These are phyloP conservation scores for Cuniculus paca DNA, from an alignment of 2,797 vertebrate genomes.

Conservation along the genomic window DNA sequence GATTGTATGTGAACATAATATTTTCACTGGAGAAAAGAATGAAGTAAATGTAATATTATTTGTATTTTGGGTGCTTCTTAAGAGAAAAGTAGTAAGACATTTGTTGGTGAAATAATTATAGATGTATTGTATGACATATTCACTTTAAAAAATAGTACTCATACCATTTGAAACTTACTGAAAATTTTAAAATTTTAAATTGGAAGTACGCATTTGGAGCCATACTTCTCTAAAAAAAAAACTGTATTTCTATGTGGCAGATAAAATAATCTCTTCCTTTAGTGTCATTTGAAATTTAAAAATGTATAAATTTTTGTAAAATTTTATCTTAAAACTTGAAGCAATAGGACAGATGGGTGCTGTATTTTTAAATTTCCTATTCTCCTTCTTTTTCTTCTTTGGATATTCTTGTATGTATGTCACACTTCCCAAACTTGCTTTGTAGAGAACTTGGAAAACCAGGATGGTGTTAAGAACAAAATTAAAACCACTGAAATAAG, in stretches of 20 bases:
- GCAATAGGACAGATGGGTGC: not conserved
- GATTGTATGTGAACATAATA: conserved; percentile 1
- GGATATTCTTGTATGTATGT: conserved; percentile 6
- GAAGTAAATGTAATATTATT: conserved; percentile 25
- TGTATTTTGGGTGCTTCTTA: conserved; percentile 9
- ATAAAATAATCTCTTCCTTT: conserved; percentile 38
- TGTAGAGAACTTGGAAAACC: conserved; percentile 62
- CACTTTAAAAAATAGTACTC: conserved; percentile 31
- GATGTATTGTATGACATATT: conserved; percentile 15
- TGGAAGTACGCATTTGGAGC: not conserved
- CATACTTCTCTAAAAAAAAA: not conserved
- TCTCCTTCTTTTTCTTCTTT: not conserved
- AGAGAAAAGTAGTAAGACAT: not conserved
- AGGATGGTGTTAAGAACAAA: conserved; percentile 39
- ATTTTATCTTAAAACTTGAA: too few relatives aligned
- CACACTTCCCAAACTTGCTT: conserved; percentile 21
- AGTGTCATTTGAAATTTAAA: conserved; percentile 56
- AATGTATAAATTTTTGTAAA: conserved; percentile 54
- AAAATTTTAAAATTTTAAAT: conserved; percentile 27
- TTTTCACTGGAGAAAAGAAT: conserved; percentile 25
- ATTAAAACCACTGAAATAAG: conserved; percentile 6
- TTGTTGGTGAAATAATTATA: not conserved
- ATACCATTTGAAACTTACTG: conserved; percentile 8
- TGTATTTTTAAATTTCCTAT: conserved; percentile 48
- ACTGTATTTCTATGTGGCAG: not conserved